Base-by-base conservation (phyloP, 1,140 invertebrate species). In the Pseudoatta argentina region DNA sequence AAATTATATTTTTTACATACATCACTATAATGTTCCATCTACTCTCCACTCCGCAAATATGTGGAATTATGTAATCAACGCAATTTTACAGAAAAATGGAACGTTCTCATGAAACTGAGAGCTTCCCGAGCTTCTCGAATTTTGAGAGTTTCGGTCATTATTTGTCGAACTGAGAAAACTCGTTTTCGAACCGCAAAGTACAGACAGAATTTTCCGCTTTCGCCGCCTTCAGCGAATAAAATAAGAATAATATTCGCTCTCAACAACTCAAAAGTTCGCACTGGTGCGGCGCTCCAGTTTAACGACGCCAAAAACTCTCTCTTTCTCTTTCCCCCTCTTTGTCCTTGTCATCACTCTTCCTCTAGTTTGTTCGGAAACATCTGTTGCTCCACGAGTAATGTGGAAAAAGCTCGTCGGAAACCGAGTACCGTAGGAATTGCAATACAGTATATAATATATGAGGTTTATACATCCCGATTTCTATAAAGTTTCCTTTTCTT, bases 221-320 rank as follows among this genome's bases (percentile, higher is more conserved):
- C 27, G 48, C 34, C 73, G 30, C 39, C 61, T 44, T 77, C 48
- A 30, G 55, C 57, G 59, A 76, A 85, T 75, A 77, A 76, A 78
- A 77, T 76, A 85, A 83, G 79, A 83, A 83, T 83, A 83, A 83
- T 83, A 83, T 75, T 83, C 79, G 69, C 24, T 48, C 48, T 34
- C 69, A 63, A 83, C 69, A 75, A 83, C 39, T 75, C 69, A 12
- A 75, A 81, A 83, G 79, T 83, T 83, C 55, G 69, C 69, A 75
- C 55, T 24, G 55, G 27, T 18, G 18, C 55, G 18, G 55, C 79
- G 67, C 55, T 82, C 8, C 69, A 61, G 55, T 75, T 83, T 83
- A 83, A 83, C 55, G 27, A n/a, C 39, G 21, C 79, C 79, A 75
- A 82, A 82, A 59, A 55, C 75, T 39, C 39, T 55, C 44, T 44